A percentile compares a stretch with the other conserved stretches of the same genome.
Evolutionary conservation across 2,113 vertebrate species (phyloP).

Genomic region (Grantiella picta): DNA sequence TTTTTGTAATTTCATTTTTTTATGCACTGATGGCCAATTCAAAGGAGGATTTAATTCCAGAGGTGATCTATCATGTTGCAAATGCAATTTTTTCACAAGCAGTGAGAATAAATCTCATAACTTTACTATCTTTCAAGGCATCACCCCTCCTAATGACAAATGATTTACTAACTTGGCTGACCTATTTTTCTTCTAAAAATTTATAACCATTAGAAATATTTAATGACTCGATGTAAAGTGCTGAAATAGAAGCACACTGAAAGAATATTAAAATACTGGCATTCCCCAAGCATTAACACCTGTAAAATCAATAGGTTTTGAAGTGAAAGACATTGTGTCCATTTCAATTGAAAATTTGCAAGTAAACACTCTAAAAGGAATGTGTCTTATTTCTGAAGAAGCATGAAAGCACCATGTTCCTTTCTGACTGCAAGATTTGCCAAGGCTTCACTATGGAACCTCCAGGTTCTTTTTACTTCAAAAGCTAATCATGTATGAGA

Average conservation of each 20-base stretch:
- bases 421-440: background rate
- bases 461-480: background rate
- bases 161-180: background rate
- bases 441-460: background rate
- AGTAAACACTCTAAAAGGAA: background rate
- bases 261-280: background rate
- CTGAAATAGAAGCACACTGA: background rate
- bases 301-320: background rate
- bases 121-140: background rate
- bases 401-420: background rate
- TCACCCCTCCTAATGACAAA: background rate
- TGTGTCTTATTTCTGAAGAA: background rate
- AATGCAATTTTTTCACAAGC: background rate
- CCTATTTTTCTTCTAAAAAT: slow-evolving; percentile 3
- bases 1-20: background rate
- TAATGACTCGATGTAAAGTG: slow-evolving; percentile 2
- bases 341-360: background rate
- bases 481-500: background rate
- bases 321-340: background rate
- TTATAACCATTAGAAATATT: slow-evolving; percentile 23
- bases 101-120: background rate
- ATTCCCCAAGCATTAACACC: background rate
- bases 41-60: background rate
- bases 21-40: background rate
- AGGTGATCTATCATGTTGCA: background rate